These are phyloP conservation scores for Drosophila macrothrix DNA, from an alignment of 2,888 invertebrate genomes.

Conservation along the genomic window DNA sequence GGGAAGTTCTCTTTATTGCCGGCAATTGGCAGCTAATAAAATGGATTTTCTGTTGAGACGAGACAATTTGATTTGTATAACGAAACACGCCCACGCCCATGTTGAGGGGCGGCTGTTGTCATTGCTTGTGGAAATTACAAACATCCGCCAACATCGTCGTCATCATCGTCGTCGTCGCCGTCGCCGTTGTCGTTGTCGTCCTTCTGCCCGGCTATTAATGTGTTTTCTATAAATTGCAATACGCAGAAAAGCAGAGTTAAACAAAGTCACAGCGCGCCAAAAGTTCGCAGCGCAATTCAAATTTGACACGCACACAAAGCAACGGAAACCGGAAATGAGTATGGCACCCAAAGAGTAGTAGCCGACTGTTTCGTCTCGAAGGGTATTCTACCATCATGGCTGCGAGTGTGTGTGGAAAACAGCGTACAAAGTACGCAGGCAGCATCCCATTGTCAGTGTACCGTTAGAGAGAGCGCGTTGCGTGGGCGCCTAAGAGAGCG, in stretches of 20 bases:
- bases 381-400: constrained; percentile 20
- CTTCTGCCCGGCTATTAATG: constrained; percentile 58
- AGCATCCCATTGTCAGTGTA: constrained; percentile 32
- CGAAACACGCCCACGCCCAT: constrained; percentile 59
- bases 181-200: constrained; percentile 19
- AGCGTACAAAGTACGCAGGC: constrained; percentile 28
- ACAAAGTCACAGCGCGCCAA: constrained; percentile 44
- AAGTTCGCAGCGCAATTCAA: constrained; percentile 75
- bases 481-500: constrained; percentile 47
- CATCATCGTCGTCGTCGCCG: constrained; percentile 12
- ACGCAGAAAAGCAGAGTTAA: constrained; percentile 48
- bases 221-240: constrained; percentile 77
- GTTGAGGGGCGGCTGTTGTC: constrained; percentile 18
- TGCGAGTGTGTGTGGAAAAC: constrained; percentile 21
- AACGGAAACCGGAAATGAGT: constrained; percentile 83
- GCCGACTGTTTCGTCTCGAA: constrained; percentile 42
- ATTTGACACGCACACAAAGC: constrained; percentile 79
- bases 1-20: constrained; percentile 77
- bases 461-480: constrained; percentile 29
- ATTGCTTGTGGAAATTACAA: constrained; percentile 70
- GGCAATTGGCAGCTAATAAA: constrained; percentile 74
- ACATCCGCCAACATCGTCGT: constrained; percentile 63
- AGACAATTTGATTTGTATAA: constrained; percentile 75
- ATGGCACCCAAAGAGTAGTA: constrained; percentile 70
- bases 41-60: constrained; percentile 60